A percentile compares a stretch with the other conserved stretches of the same genome.
These are phyloP conservation scores for Tetragnatha montana DNA, from an alignment of 2,888 invertebrate species.

Conservation along the genomic window DNA sequence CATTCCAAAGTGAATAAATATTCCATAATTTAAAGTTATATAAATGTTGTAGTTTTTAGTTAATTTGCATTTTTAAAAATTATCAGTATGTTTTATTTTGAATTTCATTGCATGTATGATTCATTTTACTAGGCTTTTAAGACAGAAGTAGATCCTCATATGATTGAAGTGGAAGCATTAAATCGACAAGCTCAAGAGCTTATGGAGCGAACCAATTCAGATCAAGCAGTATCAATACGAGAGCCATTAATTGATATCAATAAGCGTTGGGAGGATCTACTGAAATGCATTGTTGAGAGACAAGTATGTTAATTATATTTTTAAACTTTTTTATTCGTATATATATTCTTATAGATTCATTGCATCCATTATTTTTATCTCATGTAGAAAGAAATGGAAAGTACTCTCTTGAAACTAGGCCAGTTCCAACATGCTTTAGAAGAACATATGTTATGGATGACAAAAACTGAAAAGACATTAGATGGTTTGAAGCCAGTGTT, in stretches of 20 bases:
- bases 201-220: conserved; percentile 93
- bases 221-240: conserved; percentile 94
- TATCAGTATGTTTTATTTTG: background rate
- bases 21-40: too few species aligned
- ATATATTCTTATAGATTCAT: background rate
- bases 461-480: conserved; percentile 89
- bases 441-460: conserved; percentile 95
- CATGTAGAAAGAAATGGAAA: conserved; percentile 85
- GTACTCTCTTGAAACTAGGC: conserved; percentile 93
- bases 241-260: conserved; percentile 94
- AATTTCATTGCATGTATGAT: background rate
- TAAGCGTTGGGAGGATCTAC: conserved; percentile 91
- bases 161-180: conserved; percentile 97
- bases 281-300: conserved; percentile 92
- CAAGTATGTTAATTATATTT: conserved; percentile 78
- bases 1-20: too few species aligned
- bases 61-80: too few species aligned
- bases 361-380: conserved; percentile 10
- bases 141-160: conserved; percentile 96
- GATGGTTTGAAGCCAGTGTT: conserved; percentile 91
- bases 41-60: too few species aligned
- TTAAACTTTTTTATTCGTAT: background rate
- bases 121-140: conserved; percentile 83
- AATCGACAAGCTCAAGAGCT: conserved; percentile 98
- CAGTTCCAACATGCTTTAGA: conserved; percentile 97